These are phyloP conservation scores for Haliclona indistincta DNA, from an alignment of 37 sponge, comb jelly and placozoan genomes.

Conservation along the genomic window DNA sequence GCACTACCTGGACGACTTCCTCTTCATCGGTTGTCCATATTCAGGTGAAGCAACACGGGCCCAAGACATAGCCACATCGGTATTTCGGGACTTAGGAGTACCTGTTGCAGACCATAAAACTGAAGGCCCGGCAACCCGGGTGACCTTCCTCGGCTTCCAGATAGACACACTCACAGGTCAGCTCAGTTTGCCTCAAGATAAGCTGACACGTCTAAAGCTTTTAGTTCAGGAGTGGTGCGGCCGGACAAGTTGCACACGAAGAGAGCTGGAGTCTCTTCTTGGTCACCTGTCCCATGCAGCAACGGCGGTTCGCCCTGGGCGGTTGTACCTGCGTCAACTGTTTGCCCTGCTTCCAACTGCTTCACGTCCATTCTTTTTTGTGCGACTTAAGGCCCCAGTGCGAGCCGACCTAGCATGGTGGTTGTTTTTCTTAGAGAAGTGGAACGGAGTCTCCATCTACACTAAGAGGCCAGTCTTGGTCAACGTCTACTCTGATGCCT, in stretches of 20 bases:
- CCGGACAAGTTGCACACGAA: background rate
- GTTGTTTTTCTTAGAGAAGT: background rate
- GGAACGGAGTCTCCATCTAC: background rate
- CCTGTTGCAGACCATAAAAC: background rate
- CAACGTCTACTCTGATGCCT: conserved; percentile 4
- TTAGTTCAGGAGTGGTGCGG: background rate
- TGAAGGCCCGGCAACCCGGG: background rate
- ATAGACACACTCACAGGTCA: background rate
- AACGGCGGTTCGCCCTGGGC: background rate
- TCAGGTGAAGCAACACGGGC: background rate
- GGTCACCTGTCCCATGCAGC: background rate
- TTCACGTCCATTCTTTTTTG: background rate
- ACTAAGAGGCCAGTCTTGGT: background rate
- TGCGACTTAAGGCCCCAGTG: background rate
- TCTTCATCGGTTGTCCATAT: background rate
- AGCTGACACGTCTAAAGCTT: background rate
- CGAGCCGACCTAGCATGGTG: background rate
- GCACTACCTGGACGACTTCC: background rate
- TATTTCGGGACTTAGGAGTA: background rate
- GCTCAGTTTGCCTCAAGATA: background rate
- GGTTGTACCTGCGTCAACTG: background rate
- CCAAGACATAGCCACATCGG: background rate
- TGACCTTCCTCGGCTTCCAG: background rate
- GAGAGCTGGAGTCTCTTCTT: background rate
- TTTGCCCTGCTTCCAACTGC: background rate